Evolutionary conservation across 2,888 invertebrate genomes (phyloP), one percentile per base, ranked within the genome.

Genomic region (Salpingus planirostris): DNA sequence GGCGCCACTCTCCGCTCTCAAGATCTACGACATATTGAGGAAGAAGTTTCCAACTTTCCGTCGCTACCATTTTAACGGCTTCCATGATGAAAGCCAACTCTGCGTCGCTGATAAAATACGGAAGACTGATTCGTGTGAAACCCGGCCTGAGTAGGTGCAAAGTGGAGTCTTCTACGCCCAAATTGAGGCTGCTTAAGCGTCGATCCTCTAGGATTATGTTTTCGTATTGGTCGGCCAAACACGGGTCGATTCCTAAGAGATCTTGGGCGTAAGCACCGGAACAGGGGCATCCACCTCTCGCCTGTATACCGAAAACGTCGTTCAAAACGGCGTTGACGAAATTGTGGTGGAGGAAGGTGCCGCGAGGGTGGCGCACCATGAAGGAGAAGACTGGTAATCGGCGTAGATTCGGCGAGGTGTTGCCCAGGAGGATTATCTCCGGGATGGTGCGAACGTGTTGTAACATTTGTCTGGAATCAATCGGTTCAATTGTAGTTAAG

Each of bases 251-350:
- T 7, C 90, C 90, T 33, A 92, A 68, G 11, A 90, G 67, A 62
- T 86, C 84, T 61, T 87, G 80, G 2, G 86, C 87, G 56, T 91
- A 90, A 31, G 84, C 80, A 30, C 86, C 78, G 26, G 88, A 85
- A 62, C 89, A 89, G 10, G 80, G 79, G 50, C 83, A 74, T 0
- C 85, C 86, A 1, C 84, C 81, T 39, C 85, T 69, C 0, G 82
- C 83, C 64, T 91, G 91, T 31, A 93, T 87, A 0, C 92, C 92
- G 59, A 90, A 92, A 13, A 93, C 78, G 55, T 93, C 91, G 56
- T 91, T 92, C 24, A 93, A 70, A 11, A 92, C 74, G 6, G 87
- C 82, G 47, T 83, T 82, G 6, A 92, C 79, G 66, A 70, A 84
- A 80, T 90, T 90, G 62, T 91, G 87, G 60, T 92, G 92, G 2